Conservation (phyloP, 2,113 vertebrate species). For the Neogobius melanostomus region DNA sequence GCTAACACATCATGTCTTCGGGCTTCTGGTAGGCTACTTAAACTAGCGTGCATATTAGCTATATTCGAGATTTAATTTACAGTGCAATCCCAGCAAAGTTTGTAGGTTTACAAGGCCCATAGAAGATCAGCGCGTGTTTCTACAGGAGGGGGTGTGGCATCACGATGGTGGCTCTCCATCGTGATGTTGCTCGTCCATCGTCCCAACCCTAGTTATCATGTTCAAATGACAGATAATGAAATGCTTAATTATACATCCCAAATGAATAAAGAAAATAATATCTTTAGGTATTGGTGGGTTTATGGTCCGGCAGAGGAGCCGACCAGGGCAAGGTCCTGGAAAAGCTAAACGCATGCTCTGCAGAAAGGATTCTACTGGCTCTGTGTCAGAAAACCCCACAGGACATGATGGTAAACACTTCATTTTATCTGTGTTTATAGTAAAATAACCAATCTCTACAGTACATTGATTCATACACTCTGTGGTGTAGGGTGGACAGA, state of each 20-base stretch:
- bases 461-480: not conserved
- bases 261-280: not conserved
- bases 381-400: conserved; percentile 84
- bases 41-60: too few relatives aligned
- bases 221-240: conserved; percentile 22
- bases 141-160: too few relatives aligned
- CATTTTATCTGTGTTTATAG: not conserved
- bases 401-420: conserved; percentile 83
- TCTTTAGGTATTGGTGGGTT: conserved; percentile 93
- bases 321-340: conserved; percentile 88
- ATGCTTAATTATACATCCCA: not conserved
- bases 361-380: conserved; percentile 94
- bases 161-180: too few relatives aligned
- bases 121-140: too few relatives aligned
- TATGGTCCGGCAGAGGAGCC: conserved; percentile 97
- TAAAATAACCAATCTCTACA: not conserved
- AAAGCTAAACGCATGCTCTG: conserved; percentile 87
- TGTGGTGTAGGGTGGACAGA: conserved; percentile 83
- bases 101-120: too few relatives aligned
- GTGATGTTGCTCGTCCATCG: too few relatives aligned
- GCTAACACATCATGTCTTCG: too few relatives aligned
- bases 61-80: too few relatives aligned
- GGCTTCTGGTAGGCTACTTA: too few relatives aligned
- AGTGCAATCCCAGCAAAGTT: too few relatives aligned
- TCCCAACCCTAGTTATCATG: too few relatives aligned